A percentile compares a stretch with the other conserved stretches of the same genome.
Evolutionary conservation across 2,113 vertebrate genomes (phyloP).

Genomic region (Microcebus tavaratra): DNA sequence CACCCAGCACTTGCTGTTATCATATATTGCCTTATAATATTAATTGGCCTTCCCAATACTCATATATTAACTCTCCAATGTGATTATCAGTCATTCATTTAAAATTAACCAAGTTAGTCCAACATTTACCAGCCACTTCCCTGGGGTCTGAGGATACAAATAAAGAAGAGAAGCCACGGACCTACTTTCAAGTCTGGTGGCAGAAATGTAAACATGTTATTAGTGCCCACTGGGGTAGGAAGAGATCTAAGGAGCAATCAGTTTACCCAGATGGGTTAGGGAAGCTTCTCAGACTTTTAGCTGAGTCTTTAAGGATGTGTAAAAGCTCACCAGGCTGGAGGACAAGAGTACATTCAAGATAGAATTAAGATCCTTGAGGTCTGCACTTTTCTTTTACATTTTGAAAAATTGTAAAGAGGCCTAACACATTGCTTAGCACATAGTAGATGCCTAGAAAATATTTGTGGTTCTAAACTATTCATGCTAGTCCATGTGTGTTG

Average conservation of each 20-base stretch:
- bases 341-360: not conserved
- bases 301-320: not conserved
- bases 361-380: slow-evolving; percentile 30
- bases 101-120: not conserved
- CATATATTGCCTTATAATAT: not conserved
- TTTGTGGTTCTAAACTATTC: slow-evolving; percentile 22
- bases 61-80: not conserved
- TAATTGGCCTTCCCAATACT: not conserved
- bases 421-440: not conserved
- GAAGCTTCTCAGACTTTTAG: slow-evolving; percentile 26
- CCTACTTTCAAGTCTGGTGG: not conserved
- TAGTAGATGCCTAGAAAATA: not conserved
- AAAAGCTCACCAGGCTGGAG: not conserved
- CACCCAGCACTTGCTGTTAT: not conserved
- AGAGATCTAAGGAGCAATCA: not conserved
- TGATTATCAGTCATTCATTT: slow-evolving; percentile 30
- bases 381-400: not conserved
- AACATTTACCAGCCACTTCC: not conserved
- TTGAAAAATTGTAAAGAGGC: not conserved
- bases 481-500: not conserved
- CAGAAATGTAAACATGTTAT: not conserved
- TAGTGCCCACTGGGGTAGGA: not conserved
- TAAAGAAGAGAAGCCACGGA: not conserved
- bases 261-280: not conserved
- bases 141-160: not conserved